These are phyloP conservation scores for Leptocoma aspasia DNA, from an alignment of 2,113 vertebrate genomes.

Conservation along the genomic window DNA sequence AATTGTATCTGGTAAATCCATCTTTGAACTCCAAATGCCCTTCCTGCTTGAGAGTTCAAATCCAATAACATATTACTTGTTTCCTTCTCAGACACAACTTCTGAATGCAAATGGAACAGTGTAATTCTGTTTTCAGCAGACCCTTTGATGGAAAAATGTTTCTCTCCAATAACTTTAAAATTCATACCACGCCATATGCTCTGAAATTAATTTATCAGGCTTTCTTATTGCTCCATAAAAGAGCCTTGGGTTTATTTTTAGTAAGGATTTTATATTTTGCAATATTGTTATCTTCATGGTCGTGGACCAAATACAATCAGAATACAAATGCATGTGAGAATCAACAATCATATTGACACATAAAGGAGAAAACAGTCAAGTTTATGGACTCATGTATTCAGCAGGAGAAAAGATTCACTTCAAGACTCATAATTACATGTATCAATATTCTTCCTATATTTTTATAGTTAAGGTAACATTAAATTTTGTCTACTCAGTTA, in stretches of 20 bases:
- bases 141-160: not conserved
- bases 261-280: not conserved
- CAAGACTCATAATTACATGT: not conserved
- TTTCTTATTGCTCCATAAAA: not conserved
- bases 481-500: not conserved
- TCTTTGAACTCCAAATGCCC: not conserved
- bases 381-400: not conserved
- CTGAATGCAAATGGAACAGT: not conserved
- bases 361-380: not conserved
- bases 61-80: not conserved
- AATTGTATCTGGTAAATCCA: not conserved
- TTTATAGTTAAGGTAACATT: not conserved
- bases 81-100: not conserved
- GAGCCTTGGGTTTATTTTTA: not conserved
- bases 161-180: not conserved
- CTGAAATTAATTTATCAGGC: not conserved
- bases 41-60: conserved; percentile 4
- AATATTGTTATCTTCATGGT: not conserved
- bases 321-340: not conserved
- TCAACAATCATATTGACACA: not conserved
- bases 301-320: not conserved
- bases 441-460: not conserved
- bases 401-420: not conserved
- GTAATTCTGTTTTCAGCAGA: not conserved
- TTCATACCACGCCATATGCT: not conserved